Conservation (phyloP, 2,797 vertebrate species). For the Hoplostethus mediterraneus region DNA sequence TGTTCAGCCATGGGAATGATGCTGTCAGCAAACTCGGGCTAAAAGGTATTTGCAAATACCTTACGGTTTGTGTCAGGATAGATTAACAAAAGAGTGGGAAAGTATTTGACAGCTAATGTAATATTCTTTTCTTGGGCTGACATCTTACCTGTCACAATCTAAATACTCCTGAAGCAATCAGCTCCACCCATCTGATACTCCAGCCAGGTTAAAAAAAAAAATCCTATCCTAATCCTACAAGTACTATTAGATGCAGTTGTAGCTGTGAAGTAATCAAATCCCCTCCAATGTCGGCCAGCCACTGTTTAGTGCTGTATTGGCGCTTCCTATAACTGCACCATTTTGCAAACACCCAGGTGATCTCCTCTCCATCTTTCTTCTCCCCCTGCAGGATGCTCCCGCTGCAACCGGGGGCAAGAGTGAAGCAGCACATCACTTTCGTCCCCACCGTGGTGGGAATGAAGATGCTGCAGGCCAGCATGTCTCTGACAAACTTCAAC, state of each 20-base stretch:
- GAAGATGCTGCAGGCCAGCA: constrained; percentile 82
- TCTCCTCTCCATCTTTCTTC: neutral
- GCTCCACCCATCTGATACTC: neutral
- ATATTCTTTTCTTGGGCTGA: neutral
- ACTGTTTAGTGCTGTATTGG: neutral
- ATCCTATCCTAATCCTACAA: neutral
- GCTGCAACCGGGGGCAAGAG: constrained; percentile 63
- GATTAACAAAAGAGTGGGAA: neutral
- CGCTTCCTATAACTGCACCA: neutral
- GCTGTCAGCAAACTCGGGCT: too few relatives aligned
- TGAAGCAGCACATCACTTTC: constrained; percentile 61
- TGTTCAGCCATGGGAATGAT: too few relatives aligned
- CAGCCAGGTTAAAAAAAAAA: too few relatives aligned
- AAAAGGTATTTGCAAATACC: neutral
- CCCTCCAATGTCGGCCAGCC: too few relatives aligned
- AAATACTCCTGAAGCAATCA: neutral
- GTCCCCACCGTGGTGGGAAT: constrained; percentile 69
- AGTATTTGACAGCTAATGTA: neutral
- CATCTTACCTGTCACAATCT: neutral
- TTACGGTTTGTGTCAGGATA: neutral
- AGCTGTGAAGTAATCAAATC: neutral
- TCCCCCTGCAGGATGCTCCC: constrained; percentile 61
- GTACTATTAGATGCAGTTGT: neutral
- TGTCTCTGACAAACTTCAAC: constrained; percentile 58
- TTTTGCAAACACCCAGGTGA: neutral